phyloP scores from a whole-genome alignment of 1,140 invertebrate genomes.

The Popillia japonica region DNA sequence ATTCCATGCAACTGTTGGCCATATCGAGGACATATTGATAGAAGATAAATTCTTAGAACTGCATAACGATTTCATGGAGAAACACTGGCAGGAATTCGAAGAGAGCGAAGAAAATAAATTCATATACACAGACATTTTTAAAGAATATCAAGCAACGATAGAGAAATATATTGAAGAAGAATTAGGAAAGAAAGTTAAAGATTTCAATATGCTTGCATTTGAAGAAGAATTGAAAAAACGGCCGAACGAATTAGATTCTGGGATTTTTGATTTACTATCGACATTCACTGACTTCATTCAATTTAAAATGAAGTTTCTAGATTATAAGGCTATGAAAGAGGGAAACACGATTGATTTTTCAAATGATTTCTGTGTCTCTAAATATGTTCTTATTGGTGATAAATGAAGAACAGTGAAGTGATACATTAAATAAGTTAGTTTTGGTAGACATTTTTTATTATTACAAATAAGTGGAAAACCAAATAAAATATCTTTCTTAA shows the following conservation, averaged over 20 bases:
- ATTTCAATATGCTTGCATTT: conserved; percentile 72
- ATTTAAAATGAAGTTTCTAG: conserved; percentile 79
- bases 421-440: conserved; percentile 16
- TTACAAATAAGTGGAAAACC: conserved; percentile 10
- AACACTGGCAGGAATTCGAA: conserved; percentile 74
- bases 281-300: conserved; percentile 78
- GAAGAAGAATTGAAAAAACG: conserved; percentile 65
- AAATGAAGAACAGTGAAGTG: neutral
- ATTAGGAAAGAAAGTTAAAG: conserved; percentile 65
- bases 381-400: conserved; percentile 40
- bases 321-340: conserved; percentile 68
- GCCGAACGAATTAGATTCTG: conserved; percentile 72
- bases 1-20: conserved; percentile 72
- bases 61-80: conserved; percentile 72
- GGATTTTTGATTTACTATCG: conserved; percentile 79
- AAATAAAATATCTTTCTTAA: conserved; percentile 21
- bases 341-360: conserved; percentile 54
- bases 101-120: conserved; percentile 78
- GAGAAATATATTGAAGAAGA: conserved; percentile 71
- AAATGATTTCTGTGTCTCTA: conserved; percentile 48
- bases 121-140: conserved; percentile 75
- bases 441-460: conserved; percentile 33
- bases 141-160: conserved; percentile 73
- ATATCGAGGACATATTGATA: conserved; percentile 77
- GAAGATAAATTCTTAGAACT: conserved; percentile 62